A percentile compares a stretch with the other conserved stretches of the same genome.
Conservation (phyloP, 1,140 invertebrate genomes). For the Varroa destructor region DNA sequence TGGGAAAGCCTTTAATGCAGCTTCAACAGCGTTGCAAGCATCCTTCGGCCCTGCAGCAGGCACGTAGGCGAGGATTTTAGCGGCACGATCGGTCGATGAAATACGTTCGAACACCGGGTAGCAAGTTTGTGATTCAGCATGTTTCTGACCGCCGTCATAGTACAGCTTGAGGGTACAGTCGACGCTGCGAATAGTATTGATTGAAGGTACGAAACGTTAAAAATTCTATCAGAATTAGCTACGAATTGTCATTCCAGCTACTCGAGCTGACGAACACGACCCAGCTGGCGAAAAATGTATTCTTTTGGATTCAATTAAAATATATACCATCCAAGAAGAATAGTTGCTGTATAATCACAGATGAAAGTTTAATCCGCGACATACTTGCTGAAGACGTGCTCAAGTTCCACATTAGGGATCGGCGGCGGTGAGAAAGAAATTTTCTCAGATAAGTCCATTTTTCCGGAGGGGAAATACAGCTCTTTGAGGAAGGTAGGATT, state of each 20-base stretch:
- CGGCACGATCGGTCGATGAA: not conserved
- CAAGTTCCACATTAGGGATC: no score
- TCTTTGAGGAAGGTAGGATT: not conserved
- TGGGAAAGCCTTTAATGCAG: slow-evolving; percentile 16
- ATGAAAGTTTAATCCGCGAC: no score
- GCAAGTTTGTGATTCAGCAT: not conserved
- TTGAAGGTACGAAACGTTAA: no score
- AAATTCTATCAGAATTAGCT: no score
- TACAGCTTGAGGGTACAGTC: slow-evolving; percentile 4
- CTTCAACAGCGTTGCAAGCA: slow-evolving; percentile 17
- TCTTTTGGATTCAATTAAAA: no score
- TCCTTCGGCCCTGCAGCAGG: slow-evolving; percentile 10
- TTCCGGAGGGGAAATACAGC: not conserved
- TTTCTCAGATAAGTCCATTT: not conserved
- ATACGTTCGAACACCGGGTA: slow-evolving; percentile 2
- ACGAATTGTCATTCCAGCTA: no score
- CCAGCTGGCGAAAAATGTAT: no score
- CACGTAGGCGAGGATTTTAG: slow-evolving; percentile 7
- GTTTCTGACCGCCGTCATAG: slow-evolving; percentile 6
- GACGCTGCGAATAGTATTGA: not conserved
- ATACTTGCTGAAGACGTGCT: no score
- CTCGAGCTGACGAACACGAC: no score
- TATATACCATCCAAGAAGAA: no score
- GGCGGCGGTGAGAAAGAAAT: no score
- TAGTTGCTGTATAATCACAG: no score